Evolutionary conservation across 1,140 invertebrate species (phyloP), one percentile per base, ranked within the genome.

Genomic region (Centruroides sculpturatus): DNA sequence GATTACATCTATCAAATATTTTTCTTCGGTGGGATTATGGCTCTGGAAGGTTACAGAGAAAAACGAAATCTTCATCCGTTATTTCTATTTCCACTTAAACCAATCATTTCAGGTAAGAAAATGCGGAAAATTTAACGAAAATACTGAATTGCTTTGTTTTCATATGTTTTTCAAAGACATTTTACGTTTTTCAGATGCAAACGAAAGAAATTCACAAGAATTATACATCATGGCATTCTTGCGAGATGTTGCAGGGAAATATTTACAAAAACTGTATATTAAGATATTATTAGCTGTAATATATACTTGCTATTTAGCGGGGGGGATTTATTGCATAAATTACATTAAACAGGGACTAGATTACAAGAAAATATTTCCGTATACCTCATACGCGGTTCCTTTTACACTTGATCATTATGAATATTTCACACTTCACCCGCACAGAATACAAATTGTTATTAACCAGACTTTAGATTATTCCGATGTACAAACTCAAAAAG

Each of bases 211-310:
- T 8, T 41, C 3, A 41, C 5, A 81, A 57, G 89, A 90, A 66
- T 87, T 90, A 70, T 84, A 82, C 62, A 80, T 88, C 34, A 91
- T 89, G 87, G 82, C 82, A n/a, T 92, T 90, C 78, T 91, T 94
- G 76, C 79, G 85, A 50, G 86, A 91, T 66, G 85, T 84, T 59
- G 77, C 91, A 65, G 85, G 86, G 0, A 75, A 77, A 36, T 78
- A 87, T 35, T 77, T 95, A 4, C 89, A 90, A 69, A 84, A 83
- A 61, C 81, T 80, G 47, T 79, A 79, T 53, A 81, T 90, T 3
- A 92, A 92, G 74, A 34, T 41, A 0, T 47, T 88, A 2, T 82
- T 92, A 8, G 80, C 92, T 5, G 35, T 91, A 0, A 73, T 85
- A 8, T 97, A 95, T 72, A 75, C 81, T 6, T 75, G 80, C 1